phyloP scores from a whole-genome alignment of 2,113 vertebrate species.

The Electrona antarctica region DNA sequence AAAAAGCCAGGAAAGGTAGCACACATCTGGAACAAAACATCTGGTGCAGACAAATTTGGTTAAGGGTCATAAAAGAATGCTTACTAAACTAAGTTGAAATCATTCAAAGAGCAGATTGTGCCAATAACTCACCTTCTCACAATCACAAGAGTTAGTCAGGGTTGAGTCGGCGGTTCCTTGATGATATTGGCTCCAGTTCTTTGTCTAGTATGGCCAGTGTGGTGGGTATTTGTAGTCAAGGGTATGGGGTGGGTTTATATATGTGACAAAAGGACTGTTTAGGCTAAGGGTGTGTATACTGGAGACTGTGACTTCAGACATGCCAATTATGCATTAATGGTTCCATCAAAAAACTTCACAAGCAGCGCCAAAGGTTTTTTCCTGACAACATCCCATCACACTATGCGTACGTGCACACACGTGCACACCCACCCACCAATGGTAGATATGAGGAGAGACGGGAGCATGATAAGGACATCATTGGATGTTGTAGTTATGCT shows the following conservation, averaged over 20 bases:
- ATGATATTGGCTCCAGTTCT: conserved; percentile 16
- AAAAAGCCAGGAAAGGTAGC: conserved; percentile 63
- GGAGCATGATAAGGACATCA: conserved; percentile 59
- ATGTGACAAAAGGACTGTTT: conserved; percentile 70
- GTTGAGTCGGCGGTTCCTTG: background rate
- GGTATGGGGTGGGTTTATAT: conserved; percentile 81
- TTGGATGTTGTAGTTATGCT: conserved; percentile 29
- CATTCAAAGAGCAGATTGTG: background rate
- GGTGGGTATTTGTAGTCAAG: conserved; percentile 76
- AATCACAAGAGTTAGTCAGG: background rate
- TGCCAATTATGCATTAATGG: conserved; percentile 47
- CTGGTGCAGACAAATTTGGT: conserved; percentile 39
- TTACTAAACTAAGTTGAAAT: no score
- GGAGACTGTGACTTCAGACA: conserved; percentile 48
- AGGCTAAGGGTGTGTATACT: conserved; percentile 57
- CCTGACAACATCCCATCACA: background rate
- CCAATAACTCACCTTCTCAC: background rate
- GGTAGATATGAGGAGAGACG: conserved; percentile 53
- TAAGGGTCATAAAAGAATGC: background rate
- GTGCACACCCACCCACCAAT: conserved; percentile 18
- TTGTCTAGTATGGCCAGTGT: background rate
- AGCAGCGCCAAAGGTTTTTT: background rate
- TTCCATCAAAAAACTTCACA: background rate
- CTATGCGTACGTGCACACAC: background rate
- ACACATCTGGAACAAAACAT: conserved; percentile 70